Evolutionary conservation across 2,797 vertebrate species (phyloP).

Genomic region (Tangara arthus): DNA sequence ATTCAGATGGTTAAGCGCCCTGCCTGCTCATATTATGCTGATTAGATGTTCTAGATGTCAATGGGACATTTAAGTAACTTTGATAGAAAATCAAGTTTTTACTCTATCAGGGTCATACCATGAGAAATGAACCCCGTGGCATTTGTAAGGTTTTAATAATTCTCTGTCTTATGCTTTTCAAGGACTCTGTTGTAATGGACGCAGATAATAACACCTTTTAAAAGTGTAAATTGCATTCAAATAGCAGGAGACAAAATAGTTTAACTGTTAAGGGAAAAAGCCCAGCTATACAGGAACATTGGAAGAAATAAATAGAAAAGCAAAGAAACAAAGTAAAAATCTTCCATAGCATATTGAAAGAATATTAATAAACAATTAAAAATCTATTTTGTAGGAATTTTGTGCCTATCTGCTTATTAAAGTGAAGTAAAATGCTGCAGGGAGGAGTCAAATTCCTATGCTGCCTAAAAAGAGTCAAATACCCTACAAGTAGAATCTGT

Average conservation of each 20-base stretch:
- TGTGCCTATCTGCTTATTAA: neutral
- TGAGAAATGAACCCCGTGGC: neutral
- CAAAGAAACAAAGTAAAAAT: neutral
- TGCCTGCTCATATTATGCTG: neutral
- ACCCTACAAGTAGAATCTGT: neutral
- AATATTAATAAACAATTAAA: neutral
- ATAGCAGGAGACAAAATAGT: neutral
- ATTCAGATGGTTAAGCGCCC: neutral
- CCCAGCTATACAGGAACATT: neutral
- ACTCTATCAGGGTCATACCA: neutral
- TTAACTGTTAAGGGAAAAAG: neutral
- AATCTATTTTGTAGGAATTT: neutral
- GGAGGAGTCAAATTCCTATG: neutral
- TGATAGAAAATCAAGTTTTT: neutral
- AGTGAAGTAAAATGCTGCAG: neutral
- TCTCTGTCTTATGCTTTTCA: neutral
- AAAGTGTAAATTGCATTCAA: neutral
- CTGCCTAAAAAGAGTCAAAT: neutral
- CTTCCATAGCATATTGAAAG: neutral
- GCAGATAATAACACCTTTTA: neutral
- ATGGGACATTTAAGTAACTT: neutral
- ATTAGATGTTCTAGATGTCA: neutral
- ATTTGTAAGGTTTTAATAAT: neutral
- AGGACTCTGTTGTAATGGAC: neutral
- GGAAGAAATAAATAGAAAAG: neutral